These are phyloP conservation scores for Centropus bengalensis DNA, from an alignment of 2,113 vertebrate genomes.

Conservation along the genomic window DNA sequence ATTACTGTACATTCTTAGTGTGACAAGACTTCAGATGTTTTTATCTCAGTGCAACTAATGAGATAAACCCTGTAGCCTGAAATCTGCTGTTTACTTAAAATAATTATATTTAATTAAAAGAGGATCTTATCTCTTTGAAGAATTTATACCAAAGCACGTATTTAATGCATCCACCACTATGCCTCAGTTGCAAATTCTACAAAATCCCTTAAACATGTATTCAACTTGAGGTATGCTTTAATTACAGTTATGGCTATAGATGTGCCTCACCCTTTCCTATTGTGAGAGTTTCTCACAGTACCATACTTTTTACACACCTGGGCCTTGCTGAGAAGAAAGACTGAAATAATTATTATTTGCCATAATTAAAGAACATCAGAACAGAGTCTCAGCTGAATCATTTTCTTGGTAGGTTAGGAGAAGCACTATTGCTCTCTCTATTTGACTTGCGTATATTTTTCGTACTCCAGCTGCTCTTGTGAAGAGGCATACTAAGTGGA, in stretches of 20 bases:
- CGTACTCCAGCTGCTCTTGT: neutral
- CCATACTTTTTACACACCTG: neutral
- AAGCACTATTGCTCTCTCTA: neutral
- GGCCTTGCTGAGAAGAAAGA: neutral
- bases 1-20: neutral
- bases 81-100: constrained; percentile 9
- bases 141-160: neutral
- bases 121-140: neutral
- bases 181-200: neutral
- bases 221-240: neutral
- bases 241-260: neutral
- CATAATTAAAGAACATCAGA: neutral
- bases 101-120: constrained; percentile 17
- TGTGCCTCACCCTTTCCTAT: neutral
- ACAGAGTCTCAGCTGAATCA: neutral
- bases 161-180: neutral
- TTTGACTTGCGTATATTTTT: neutral
- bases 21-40: neutral
- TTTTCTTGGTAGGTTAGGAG: neutral
- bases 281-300: neutral
- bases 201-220: neutral
- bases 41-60: neutral
- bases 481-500: neutral
- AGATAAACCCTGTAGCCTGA: neutral
- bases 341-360: neutral